A percentile compares a stretch with the other conserved stretches of the same genome.
phyloP scores from a whole-genome alignment of 1,140 invertebrate genomes.

The Copidosoma floridanum region DNA sequence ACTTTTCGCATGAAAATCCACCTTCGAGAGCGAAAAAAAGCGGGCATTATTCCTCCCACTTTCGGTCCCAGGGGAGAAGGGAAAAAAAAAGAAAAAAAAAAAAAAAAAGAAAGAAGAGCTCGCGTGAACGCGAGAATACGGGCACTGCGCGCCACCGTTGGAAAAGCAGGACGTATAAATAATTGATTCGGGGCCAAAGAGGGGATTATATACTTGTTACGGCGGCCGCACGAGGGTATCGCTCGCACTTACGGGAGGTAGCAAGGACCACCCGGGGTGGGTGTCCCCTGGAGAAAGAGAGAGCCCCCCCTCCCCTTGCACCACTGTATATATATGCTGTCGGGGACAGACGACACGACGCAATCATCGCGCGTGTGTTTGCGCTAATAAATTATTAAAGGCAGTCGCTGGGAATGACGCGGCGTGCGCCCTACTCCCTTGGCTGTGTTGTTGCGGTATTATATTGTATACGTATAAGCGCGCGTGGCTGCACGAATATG shows the following conservation, averaged over 20 bases:
- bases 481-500: not conserved
- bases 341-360: slow-evolving; percentile 54
- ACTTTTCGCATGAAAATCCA: slow-evolving; percentile 8
- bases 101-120: too few relatives aligned
- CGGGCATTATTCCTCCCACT: not conserved
- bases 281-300: slow-evolving; percentile 38
- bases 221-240: too few relatives aligned
- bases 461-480: too few relatives aligned
- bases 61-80: too few relatives aligned
- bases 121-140: too few relatives aligned
- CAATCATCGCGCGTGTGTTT: slow-evolving; percentile 45
- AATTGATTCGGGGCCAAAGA: slow-evolving; percentile 26
- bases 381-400: slow-evolving; percentile 59
- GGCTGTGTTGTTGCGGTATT: too few relatives aligned
- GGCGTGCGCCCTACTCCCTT: not conserved
- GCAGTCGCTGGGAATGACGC: slow-evolving; percentile 53
- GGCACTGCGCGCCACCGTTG: not conserved
- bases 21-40: not conserved
- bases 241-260: too few relatives aligned
- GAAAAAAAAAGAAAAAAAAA: too few relatives aligned
- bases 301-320: too few relatives aligned
- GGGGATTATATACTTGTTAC: too few relatives aligned
- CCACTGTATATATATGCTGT: too few relatives aligned
- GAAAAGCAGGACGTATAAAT: slow-evolving; percentile 17
- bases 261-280: slow-evolving; percentile 52